These are phyloP conservation scores for Chloebia gouldiae DNA, from an alignment of 2,113 vertebrate species.

Conservation along the genomic window DNA sequence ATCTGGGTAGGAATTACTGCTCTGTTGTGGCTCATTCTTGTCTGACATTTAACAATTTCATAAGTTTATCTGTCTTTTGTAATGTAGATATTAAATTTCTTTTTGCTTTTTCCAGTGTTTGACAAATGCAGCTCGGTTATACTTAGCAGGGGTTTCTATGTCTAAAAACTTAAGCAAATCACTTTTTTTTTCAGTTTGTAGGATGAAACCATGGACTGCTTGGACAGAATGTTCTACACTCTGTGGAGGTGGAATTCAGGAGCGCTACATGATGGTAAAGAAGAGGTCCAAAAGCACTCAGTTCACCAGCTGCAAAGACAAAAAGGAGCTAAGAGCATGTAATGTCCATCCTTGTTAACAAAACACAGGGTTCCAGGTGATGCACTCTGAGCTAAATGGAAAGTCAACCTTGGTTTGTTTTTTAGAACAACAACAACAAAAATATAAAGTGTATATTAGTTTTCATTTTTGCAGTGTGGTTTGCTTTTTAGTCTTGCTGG, in stretches of 20 bases:
- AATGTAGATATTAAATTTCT: neutral
- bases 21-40: neutral
- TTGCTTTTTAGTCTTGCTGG: conserved; percentile 76
- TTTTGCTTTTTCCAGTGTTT: neutral
- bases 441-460: conserved; percentile 72
- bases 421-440: conserved; percentile 30
- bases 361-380: conserved; percentile 55
- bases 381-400: conserved; percentile 75
- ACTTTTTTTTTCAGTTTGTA: conserved; percentile 78
- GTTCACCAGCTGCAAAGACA: conserved; percentile 95
- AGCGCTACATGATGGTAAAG: conserved; percentile 95
- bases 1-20: neutral
- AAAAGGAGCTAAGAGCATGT: conserved; percentile 96
- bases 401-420: conserved; percentile 72
- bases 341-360: conserved; percentile 95
- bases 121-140: neutral
- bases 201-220: conserved; percentile 93
- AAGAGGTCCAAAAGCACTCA: conserved; percentile 91
- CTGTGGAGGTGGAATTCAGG: conserved; percentile 95
- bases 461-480: conserved; percentile 77
- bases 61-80: neutral
- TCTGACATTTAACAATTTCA: neutral
- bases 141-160: neutral
- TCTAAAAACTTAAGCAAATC: neutral
- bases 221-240: conserved; percentile 95